Percentiles rank a stretch among this genome's conserved stretches.
Conservation (phyloP, 2,797 vertebrate species). For the Oryzias sinensis region DNA sequence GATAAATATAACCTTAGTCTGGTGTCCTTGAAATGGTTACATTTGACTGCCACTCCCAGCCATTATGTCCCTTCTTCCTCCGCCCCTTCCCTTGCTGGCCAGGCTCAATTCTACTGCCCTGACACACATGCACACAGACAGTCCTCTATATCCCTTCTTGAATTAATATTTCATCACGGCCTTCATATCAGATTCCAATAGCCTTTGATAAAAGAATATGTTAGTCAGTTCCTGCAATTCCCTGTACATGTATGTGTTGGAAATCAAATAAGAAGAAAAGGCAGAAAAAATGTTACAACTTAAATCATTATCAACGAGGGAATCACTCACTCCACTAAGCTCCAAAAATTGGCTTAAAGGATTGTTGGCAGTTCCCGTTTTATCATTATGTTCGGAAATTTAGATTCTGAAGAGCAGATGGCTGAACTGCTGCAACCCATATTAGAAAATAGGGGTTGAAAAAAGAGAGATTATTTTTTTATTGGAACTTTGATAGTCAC, state of each 20-base stretch:
- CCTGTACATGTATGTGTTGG: not conserved
- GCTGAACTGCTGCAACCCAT: constrained; percentile 39
- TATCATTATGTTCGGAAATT: not conserved
- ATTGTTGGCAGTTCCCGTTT: constrained; percentile 12
- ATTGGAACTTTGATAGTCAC: not conserved
- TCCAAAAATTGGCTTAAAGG: constrained; percentile 15
- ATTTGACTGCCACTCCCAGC: constrained; percentile 35
- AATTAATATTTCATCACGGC: constrained; percentile 27
- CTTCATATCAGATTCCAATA: constrained; percentile 25
- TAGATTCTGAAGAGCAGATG: constrained; percentile 45
- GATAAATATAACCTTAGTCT: constrained; percentile 60
- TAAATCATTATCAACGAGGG: constrained; percentile 3
- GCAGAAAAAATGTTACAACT: not conserved
- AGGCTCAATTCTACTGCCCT: constrained; percentile 23
- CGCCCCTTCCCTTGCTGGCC: constrained; percentile 11
- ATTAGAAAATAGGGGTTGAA: constrained; percentile 32
- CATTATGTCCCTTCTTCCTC: constrained; percentile 21
- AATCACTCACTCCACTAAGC: constrained; percentile 21
- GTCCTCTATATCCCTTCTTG: constrained; percentile 16
- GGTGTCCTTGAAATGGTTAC: constrained; percentile 61
- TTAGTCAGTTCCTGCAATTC: constrained; percentile 1
- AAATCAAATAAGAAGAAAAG: not conserved
- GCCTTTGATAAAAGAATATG: constrained; percentile 11
- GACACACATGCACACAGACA: constrained; percentile 14
- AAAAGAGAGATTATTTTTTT: constrained; percentile 29